A percentile compares a stretch with the other conserved stretches of the same genome.
These are phyloP conservation scores for Campoplex capitator DNA, from an alignment of 2,888 invertebrate genomes.

Conservation along the genomic window DNA sequence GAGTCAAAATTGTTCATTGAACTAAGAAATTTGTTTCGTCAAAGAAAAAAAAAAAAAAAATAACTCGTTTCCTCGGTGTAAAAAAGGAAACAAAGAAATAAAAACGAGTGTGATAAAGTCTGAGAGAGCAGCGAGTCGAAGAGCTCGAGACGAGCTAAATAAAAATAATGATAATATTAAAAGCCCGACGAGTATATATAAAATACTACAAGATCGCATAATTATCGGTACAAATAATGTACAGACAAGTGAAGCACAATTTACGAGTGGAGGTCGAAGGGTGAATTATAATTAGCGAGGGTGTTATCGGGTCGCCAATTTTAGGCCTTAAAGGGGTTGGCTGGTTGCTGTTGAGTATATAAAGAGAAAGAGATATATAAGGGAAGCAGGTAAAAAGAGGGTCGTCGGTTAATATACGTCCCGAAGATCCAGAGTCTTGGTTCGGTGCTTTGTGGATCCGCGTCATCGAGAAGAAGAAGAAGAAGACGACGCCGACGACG, in stretches of 20 bases:
- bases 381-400: conserved; percentile 22
- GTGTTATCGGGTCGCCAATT: conserved; percentile 68
- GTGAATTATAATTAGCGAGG: conserved; percentile 68
- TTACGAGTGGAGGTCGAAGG: conserved; percentile 49
- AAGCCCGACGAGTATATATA: background rate
- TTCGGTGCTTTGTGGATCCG: conserved; percentile 44
- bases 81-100: background rate
- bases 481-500: conserved; percentile 14
- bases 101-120: background rate
- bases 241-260: conserved; percentile 14
- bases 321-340: conserved; percentile 40
- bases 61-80: background rate
- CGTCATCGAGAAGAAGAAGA: conserved; percentile 59
- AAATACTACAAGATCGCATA: conserved; percentile 53
- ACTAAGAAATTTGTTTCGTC: no score
- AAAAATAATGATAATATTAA: conserved; percentile 55
- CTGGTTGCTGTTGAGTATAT: background rate
- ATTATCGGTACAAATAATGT: conserved; percentile 44
- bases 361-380: background rate
- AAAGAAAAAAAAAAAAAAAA: no score
- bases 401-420: conserved; percentile 57
- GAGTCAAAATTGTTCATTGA: background rate
- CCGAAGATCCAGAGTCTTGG: conserved; percentile 49
- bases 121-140: background rate
- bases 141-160: conserved; percentile 45